phyloP scores from a whole-genome alignment of 2,113 vertebrate species.

The Labeo rohita region DNA sequence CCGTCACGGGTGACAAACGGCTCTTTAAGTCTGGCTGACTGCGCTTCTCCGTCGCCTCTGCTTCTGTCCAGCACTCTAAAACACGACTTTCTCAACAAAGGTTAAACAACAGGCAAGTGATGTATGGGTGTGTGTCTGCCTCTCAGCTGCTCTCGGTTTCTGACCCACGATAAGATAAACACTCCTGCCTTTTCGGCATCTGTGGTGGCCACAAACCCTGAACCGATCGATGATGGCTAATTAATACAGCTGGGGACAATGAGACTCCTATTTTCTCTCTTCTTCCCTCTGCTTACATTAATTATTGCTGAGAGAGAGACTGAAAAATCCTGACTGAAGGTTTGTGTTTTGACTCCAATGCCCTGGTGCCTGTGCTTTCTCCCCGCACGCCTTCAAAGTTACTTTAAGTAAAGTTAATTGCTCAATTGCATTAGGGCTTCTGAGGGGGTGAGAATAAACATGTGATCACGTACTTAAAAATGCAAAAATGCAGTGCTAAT shows the following conservation, averaged over 20 bases:
- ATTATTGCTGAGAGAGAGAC: slow-evolving; percentile 5
- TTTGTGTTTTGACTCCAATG: slow-evolving; percentile 10
- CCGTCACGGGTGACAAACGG: slow-evolving; percentile 20
- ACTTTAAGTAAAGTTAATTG: slow-evolving; percentile 11
- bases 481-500: not conserved
- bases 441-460: not conserved
- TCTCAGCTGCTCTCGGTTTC: not conserved
- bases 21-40: slow-evolving; percentile 22
- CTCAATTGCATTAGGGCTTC: slow-evolving; percentile 27
- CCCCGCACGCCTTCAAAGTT: not conserved
- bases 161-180: slow-evolving; percentile 5
- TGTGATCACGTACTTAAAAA: not conserved
- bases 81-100: slow-evolving; percentile 32
- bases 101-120: slow-evolving; percentile 36
- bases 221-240: slow-evolving; percentile 41
- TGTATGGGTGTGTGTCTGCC: slow-evolving; percentile 3
- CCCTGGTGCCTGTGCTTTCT: slow-evolving; percentile 1
- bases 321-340: not conserved
- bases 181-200: not conserved
- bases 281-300: not conserved
- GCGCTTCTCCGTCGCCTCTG: slow-evolving; percentile 2
- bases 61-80: slow-evolving; percentile 20
- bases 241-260: slow-evolving; percentile 30
- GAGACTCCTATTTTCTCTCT: not conserved
- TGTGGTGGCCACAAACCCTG: slow-evolving; percentile 14